A percentile compares a stretch with the other conserved stretches of the same genome.
These are phyloP conservation scores for Torymus auratus DNA, from an alignment of 2,888 invertebrate genomes.

Conservation along the genomic window DNA sequence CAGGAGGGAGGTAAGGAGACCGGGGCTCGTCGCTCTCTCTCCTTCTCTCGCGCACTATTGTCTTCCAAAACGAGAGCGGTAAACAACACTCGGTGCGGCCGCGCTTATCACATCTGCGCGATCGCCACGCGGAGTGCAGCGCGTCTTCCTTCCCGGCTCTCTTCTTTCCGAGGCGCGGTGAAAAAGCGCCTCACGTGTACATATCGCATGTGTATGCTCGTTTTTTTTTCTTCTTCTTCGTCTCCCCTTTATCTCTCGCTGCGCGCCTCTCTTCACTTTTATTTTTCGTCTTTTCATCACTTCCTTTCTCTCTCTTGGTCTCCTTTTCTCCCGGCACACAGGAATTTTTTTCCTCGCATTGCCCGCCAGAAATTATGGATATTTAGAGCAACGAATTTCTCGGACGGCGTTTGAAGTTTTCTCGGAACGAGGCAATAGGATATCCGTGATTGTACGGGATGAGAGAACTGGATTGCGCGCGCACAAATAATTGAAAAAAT, in stretches of 20 bases:
- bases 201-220: not conserved
- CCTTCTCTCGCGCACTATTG: slow-evolving; percentile 10
- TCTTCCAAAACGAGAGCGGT: slow-evolving; percentile 43
- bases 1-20: not conserved
- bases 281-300: not conserved
- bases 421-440: no score
- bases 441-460: no score
- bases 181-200: not conserved
- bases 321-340: no score
- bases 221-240: not conserved
- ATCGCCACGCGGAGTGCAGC: slow-evolving; percentile 11
- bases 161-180: no score
- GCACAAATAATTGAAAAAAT: no score
- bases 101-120: slow-evolving; percentile 21
- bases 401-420: no score
- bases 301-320: not conserved
- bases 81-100: slow-evolving; percentile 12
- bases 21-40: not conserved
- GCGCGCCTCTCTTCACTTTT: not conserved
- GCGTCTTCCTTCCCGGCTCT: no score
- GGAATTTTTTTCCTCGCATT: not conserved
- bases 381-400: no score
- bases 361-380: no score
- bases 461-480: no score
- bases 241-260: no score